These are phyloP conservation scores for Drosophila nasuta DNA, from an alignment of 1,140 invertebrate genomes.

Conservation along the genomic window DNA sequence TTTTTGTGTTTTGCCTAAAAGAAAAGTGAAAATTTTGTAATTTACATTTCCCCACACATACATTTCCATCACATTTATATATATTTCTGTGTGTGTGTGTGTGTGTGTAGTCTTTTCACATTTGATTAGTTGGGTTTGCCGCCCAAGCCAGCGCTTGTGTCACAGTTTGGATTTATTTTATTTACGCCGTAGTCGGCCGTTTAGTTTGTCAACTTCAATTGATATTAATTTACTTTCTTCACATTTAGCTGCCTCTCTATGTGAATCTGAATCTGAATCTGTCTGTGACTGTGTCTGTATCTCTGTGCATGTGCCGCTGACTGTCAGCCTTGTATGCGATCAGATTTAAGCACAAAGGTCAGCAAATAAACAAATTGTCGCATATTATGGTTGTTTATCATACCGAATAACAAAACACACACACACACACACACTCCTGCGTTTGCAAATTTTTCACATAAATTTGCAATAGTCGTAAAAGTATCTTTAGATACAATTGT, in stretches of 20 bases:
- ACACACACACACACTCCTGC: neutral
- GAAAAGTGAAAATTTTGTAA: neutral
- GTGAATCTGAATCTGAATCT: constrained; percentile 34
- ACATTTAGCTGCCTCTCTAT: constrained; percentile 46
- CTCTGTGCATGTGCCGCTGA: constrained; percentile 52
- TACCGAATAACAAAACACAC: constrained; percentile 10
- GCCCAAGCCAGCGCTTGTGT: constrained; percentile 58
- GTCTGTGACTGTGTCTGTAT: constrained; percentile 31
- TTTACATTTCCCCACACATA: neutral
- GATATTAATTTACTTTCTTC: constrained; percentile 84
- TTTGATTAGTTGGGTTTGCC: constrained; percentile 52
- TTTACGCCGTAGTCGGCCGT: constrained; percentile 75
- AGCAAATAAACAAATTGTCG: constrained; percentile 82
- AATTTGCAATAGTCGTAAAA: constrained; percentile 28
- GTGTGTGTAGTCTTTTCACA: constrained; percentile 10
- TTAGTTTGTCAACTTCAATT: constrained; percentile 81
- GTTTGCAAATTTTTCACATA: constrained; percentile 9
- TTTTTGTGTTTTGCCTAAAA: neutral
- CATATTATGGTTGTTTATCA: constrained; percentile 62
- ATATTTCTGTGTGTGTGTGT: no score
- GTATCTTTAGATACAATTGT: constrained; percentile 21
- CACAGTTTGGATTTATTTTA: constrained; percentile 67
- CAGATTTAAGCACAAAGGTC: constrained; percentile 82
- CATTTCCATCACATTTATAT: neutral
- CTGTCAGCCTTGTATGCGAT: constrained; percentile 83